A percentile compares a stretch with the other conserved stretches of the same genome.
Conservation (phyloP, 2,797 vertebrate genomes). For the Dallia pectoralis region DNA sequence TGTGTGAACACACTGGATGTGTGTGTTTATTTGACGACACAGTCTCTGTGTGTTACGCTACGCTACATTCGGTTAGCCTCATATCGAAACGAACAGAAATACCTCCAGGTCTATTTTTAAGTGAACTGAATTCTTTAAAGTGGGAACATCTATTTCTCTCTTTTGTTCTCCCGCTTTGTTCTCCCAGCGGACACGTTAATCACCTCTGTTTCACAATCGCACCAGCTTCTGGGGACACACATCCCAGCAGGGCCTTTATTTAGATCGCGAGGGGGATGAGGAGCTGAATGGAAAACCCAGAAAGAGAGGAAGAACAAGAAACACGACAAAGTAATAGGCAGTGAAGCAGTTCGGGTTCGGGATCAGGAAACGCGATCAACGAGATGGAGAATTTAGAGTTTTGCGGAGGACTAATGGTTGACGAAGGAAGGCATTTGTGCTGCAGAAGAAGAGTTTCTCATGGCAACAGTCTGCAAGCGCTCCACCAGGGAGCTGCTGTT, state of each 20-base stretch:
- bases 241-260: conserved; percentile 59
- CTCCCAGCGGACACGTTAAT: conserved; percentile 56
- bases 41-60: background rate
- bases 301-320: background rate
- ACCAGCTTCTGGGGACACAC: conserved; percentile 36
- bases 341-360: background rate
- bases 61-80: conserved; percentile 11
- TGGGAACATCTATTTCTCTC: conserved; percentile 36
- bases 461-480: background rate
- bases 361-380: background rate
- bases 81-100: conserved; percentile 21
- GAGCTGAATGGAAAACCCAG: background rate
- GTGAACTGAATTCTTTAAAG: conserved; percentile 61
- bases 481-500: conserved; percentile 19
- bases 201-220: conserved; percentile 41
- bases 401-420: background rate
- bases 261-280: conserved; percentile 31
- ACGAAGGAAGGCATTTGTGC: background rate
- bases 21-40: background rate
- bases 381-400: background rate
- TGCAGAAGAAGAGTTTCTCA: background rate
- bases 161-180: conserved; percentile 23
- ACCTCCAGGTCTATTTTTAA: conserved; percentile 59
- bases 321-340: conserved; percentile 10
- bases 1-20: background rate